These are phyloP conservation scores for Stenodema calcarata DNA, from an alignment of 2,888 invertebrate species.

Conservation along the genomic window DNA sequence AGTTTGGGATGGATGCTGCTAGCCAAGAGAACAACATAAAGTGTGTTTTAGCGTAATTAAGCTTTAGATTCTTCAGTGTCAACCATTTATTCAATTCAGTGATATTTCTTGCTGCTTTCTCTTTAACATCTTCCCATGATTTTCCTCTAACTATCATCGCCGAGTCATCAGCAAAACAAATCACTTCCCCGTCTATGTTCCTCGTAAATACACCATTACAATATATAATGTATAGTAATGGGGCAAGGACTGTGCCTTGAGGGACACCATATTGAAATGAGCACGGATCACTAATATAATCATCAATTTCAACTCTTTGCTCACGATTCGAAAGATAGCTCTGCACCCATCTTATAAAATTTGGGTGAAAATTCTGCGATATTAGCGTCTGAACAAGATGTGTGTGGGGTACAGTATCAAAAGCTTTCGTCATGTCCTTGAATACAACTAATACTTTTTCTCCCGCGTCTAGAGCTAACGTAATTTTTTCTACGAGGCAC, in stretches of 20 bases:
- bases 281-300: slow-evolving; percentile 26
- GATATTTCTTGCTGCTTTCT: slow-evolving; percentile 13
- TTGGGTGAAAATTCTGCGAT: slow-evolving; percentile 8
- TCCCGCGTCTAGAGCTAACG: slow-evolving; percentile 7
- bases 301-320: slow-evolving; percentile 19
- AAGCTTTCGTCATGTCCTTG: slow-evolving; percentile 35
- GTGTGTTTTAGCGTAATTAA: slow-evolving; percentile 25
- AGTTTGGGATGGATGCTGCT: not conserved
- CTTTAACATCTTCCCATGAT: slow-evolving; percentile 23
- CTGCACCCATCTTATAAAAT: slow-evolving; percentile 19
- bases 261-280: slow-evolving; percentile 33
- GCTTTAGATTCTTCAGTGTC: slow-evolving; percentile 23
- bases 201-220: slow-evolving; percentile 35
- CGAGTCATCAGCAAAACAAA: slow-evolving; percentile 30
- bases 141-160: slow-evolving; percentile 16
- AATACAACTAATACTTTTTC: slow-evolving; percentile 25
- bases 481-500: not conserved
- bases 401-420: slow-evolving; percentile 26
- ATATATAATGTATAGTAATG: slow-evolving; percentile 28
- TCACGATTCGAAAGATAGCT: slow-evolving; percentile 26
- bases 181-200: slow-evolving; percentile 23
- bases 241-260: slow-evolving; percentile 34
- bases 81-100: slow-evolving; percentile 17
- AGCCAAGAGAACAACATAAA: slow-evolving; percentile 21
- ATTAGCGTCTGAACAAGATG: not conserved